Evolutionary conservation across 1,140 invertebrate species (phyloP), one percentile per base, ranked within the genome.

Genomic region (Orchestia grillus): DNA sequence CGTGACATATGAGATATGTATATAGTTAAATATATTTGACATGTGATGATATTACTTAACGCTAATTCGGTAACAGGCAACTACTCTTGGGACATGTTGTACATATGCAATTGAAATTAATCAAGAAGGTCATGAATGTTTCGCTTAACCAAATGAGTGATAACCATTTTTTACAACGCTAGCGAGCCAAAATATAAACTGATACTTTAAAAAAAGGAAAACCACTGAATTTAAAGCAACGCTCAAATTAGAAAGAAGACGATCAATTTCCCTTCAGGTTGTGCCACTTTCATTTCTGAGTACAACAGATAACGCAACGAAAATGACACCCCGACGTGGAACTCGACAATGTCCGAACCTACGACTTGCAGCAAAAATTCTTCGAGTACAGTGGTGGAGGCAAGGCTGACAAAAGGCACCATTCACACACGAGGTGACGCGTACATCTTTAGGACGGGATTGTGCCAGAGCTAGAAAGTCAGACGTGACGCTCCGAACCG

Each of bases 61-160:
- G 62, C 62, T 77, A 77, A 77, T 77, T 77, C 28, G 11, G 11
- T 77, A 77, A 36, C 62, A 77, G 62, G 1, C 62, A 77, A 77
- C 11, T 77, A 8, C 28, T 77, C 62, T 15, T 1, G 62, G 36
- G 28, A 77, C 62, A 23, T 15, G 36, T 36, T 77, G 62, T 77
- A 44, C 11, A 94, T 44, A 94, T 43, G 44, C 87, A 15, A 47
- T 96, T 15, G 36, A 47, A n/a, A 57, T 44, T 44, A 43, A 96
- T 42, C 87, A 44, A 88, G 44, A 36, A 87, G 45, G 44, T 96
- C 40, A 87, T 28, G 95, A 87, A 40, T 44, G 15, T 40, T 43
- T 95, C 44, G 45, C 44, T 95, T 95, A 16, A 95, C 40, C 92
- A 47, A 57, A 41, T 45, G 41, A 95, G 94, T 95, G 45, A 53